Evolutionary conservation across 2,888 invertebrate genomes (phyloP), one percentile per base, ranked within the genome.

Genomic region (Eubasilissa splendida): DNA sequence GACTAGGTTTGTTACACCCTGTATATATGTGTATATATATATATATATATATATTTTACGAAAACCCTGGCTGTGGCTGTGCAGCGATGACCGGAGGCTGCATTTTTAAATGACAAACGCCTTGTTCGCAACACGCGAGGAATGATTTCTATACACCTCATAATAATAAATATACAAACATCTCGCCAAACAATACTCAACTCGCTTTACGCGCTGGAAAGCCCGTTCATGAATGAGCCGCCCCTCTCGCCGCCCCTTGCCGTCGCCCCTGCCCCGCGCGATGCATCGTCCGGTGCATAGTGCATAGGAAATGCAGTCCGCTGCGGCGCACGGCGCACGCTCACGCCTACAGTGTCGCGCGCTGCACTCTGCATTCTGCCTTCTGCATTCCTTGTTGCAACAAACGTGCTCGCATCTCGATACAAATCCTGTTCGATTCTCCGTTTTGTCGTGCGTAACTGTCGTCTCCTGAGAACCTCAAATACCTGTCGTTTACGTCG

Each of bases 301-400:
- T 52, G 14, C 66, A 85, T 42, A 58, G 42, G 2, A 42, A 71
- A 71, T 71, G 71, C 71, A 71, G 71, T 71, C 70, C 85, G 84
- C 86, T 56, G 66, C 85, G 85, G 86, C 86, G 85, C 85, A 22
- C 22, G 22, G 86, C 86, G 85, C 85, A 85, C 86, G 77, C 82
- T 75, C 76, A n/a, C 60, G 74, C 63, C 68, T 87, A 83, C 84
- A 83, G 85, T 83, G 84, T 85, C 63, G 70, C 86, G 83, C 83
- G 82, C 85, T 83, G 84, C 85, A 84, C 83, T 84, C 85, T 85
- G 68, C 33, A 33, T 31, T 31, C 63, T 11, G 60, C 10, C 14
- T 31, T 31, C 63, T 63, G 63, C 22, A 12, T 33, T 42, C 1
- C 63, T 33, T 22, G 12, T 31, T 31, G 22, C 11, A 22, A 7